These are phyloP conservation scores for Pinctada fucata DNA, from an alignment of 2,888 invertebrate species.

Conservation along the genomic window DNA sequence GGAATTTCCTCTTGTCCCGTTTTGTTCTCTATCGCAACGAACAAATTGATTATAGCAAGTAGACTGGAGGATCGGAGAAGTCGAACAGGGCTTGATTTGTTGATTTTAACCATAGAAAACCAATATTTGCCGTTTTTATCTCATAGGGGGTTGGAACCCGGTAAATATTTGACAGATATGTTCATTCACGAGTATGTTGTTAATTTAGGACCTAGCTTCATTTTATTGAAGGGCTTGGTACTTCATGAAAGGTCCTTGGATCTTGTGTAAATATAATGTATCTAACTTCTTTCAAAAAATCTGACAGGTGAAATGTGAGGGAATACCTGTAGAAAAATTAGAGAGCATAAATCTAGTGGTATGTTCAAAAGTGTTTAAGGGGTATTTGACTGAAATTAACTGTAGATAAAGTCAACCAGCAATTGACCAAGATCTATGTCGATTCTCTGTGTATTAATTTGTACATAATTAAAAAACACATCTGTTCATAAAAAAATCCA, in stretches of 20 bases:
- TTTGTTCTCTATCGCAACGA: background rate
- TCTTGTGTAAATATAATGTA: background rate
- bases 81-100: background rate
- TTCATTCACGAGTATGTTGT: background rate
- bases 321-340: too few relatives aligned
- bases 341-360: too few relatives aligned
- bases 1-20: too few relatives aligned
- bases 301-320: background rate
- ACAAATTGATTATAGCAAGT: constrained; percentile 1
- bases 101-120: background rate
- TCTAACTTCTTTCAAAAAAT: background rate
- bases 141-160: background rate
- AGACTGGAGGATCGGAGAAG: background rate
- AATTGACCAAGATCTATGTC: too few relatives aligned
- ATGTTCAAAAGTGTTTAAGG: too few relatives aligned
- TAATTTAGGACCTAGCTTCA: background rate
- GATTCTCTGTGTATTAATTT: too few relatives aligned
- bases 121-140: background rate
- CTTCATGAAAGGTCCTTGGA: background rate
- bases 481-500: too few relatives aligned
- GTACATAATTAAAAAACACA: too few relatives aligned
- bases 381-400: too few relatives aligned
- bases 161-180: background rate
- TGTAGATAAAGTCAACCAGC: too few relatives aligned
- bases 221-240: background rate